These are phyloP conservation scores for Sebastes trivittatus DNA, from an alignment of 2,797 vertebrate species.

Conservation along the genomic window DNA sequence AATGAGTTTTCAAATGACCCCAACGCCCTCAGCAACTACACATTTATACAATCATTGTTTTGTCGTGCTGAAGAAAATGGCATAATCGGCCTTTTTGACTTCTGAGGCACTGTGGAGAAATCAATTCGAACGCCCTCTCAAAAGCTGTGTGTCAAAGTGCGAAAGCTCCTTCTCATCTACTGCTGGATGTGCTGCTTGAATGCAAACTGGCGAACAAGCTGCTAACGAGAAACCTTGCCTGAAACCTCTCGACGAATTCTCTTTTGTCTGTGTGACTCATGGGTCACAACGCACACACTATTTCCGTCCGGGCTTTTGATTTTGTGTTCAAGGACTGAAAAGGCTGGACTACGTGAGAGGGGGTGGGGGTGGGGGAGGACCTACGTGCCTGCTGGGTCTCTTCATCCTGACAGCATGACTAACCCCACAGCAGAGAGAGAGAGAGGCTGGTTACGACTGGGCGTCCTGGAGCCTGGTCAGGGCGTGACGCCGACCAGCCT, in stretches of 20 bases:
- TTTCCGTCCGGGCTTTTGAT: slow-evolving; percentile 22
- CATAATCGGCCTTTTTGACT: neutral
- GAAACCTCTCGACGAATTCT: neutral
- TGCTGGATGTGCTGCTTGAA: neutral
- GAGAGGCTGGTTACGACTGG: slow-evolving; percentile 1
- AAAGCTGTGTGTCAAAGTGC: neutral
- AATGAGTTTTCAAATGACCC: neutral
- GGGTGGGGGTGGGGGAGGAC: neutral
- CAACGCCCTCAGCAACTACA: neutral
- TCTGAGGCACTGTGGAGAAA: neutral
- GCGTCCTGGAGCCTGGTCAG: slow-evolving; percentile 11
- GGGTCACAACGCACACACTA: neutral
- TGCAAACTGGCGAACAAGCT: neutral
- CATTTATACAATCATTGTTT: neutral
- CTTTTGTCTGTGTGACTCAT: slow-evolving; percentile 30
- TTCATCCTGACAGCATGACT: slow-evolving; percentile 29
- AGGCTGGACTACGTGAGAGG: slow-evolving; percentile 15
- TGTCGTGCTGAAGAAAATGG: neutral
- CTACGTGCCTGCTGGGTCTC: slow-evolving; percentile 32
- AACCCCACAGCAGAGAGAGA: slow-evolving; percentile 11
- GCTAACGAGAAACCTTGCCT: neutral
- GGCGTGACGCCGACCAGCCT: slow-evolving; percentile 31
- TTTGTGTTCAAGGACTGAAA: neutral
- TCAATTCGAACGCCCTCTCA: neutral
- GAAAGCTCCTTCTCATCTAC: neutral